These are phyloP conservation scores for Pteronotus mesoamericanus DNA, from an alignment of 2,797 vertebrate species.

Conservation along the genomic window DNA sequence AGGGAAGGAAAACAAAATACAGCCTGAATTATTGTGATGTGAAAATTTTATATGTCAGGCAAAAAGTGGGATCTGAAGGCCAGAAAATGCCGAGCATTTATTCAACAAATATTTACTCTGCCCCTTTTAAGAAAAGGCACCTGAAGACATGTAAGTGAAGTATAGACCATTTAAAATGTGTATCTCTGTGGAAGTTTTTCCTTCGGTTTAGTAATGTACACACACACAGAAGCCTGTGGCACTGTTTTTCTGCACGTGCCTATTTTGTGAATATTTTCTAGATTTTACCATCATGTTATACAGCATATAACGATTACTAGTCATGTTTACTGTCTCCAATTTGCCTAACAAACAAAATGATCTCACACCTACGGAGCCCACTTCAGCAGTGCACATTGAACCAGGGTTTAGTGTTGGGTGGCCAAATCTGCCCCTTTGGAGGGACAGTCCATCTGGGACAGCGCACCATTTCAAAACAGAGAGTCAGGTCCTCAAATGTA, in stretches of 20 bases:
- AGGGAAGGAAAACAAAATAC: not conserved
- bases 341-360: not conserved
- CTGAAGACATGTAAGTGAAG: not conserved
- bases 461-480: not conserved
- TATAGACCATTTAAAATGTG: not conserved
- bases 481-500: not conserved
- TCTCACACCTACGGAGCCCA: not conserved
- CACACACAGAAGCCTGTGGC: not conserved
- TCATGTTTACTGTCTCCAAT: not conserved
- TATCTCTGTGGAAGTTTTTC: not conserved
- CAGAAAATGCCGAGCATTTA: not conserved
- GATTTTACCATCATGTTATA: not conserved
- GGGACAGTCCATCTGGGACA: not conserved
- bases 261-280: not conserved
- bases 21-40: not conserved
- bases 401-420: not conserved
- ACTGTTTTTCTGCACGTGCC: not conserved
- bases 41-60: not conserved
- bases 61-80: slow-evolving; percentile 48
- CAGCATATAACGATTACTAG: not conserved
- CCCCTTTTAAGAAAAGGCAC: not conserved
- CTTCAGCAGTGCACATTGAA: not conserved
- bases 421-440: not conserved
- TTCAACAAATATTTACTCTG: slow-evolving; percentile 27
- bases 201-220: not conserved